These are phyloP conservation scores for Drosophila austrosaltans DNA, from an alignment of 2,888 invertebrate genomes.

Conservation along the genomic window DNA sequence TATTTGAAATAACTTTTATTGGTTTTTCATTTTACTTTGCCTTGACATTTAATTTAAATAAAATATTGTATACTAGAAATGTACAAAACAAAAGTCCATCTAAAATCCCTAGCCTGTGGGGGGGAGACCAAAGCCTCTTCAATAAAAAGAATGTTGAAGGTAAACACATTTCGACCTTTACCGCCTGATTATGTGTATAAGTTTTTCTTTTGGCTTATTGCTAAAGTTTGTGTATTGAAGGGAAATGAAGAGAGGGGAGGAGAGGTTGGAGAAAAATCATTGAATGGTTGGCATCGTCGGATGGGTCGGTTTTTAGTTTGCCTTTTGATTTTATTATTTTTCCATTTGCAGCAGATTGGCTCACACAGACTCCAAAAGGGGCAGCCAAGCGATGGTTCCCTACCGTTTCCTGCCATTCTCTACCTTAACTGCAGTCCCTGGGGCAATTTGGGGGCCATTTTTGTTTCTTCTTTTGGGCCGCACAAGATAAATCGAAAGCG, in stretches of 20 bases:
- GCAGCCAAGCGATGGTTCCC: slow-evolving; percentile 20
- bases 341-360: slow-evolving; percentile 61
- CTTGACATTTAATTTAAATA: slow-evolving; percentile 3
- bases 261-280: slow-evolving; percentile 13
- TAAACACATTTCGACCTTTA: slow-evolving; percentile 38
- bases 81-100: neutral
- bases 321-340: slow-evolving; percentile 59
- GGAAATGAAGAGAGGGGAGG: too few relatives aligned
- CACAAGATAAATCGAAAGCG: slow-evolving; percentile 14
- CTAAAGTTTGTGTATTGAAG: slow-evolving; percentile 32
- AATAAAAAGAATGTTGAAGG: slow-evolving; percentile 6
- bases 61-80: neutral
- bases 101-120: neutral
- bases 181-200: slow-evolving; percentile 44
- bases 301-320: slow-evolving; percentile 33
- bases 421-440: slow-evolving; percentile 44
- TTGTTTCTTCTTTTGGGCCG: slow-evolving; percentile 17
- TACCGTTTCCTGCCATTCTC: slow-evolving; percentile 25
- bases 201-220: slow-evolving; percentile 45
- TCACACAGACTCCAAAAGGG: slow-evolving; percentile 31
- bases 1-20: too few relatives aligned
- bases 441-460: slow-evolving; percentile 40
- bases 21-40: too few relatives aligned
- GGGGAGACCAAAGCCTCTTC: neutral
- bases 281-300: slow-evolving; percentile 22